A percentile compares a stretch with the other conserved stretches of the same genome.
Evolutionary conservation across 2,113 vertebrate species (phyloP).

Genomic region (sheep (Ovis aries)): ARS-UI_Ramb_v3.0 NC_056055.1:33559501-33560000

Average conservation of each 20-base stretch:
- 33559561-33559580: not conserved
- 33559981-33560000: not conserved
- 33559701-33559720: not conserved
- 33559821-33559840: not conserved
- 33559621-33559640: not conserved
- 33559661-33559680: not conserved
- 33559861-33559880: not conserved
- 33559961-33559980: not conserved
- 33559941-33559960: not conserved
- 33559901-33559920: not conserved
- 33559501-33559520: not conserved
- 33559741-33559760: not conserved
- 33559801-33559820: not conserved
- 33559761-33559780: not conserved
- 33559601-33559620: not conserved
- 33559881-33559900: not conserved
- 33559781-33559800: not conserved
- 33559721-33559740: not conserved
- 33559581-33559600: not conserved
- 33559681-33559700: not conserved
- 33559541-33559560: not conserved
- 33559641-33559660: not conserved
- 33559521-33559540: not conserved
- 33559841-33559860: not conserved
- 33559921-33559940: not conserved